Percentiles rank a stretch among this genome's conserved stretches.
Conservation (phyloP, 2,888 invertebrate genomes). For the Unio pictorum region DNA sequence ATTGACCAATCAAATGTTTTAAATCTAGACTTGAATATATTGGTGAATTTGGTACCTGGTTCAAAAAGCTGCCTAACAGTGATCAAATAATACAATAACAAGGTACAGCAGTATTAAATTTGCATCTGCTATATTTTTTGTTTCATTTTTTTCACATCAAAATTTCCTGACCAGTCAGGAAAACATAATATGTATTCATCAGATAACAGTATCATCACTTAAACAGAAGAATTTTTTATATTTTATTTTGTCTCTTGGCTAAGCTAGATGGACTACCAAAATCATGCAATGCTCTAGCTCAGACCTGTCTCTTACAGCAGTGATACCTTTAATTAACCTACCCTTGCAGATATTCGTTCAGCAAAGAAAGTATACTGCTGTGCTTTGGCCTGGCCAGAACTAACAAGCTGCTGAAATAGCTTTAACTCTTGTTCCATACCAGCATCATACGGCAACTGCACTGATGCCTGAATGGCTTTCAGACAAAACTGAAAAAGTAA, state of each 20-base stretch:
- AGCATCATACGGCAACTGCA: constrained; percentile 48
- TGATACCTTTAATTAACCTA: constrained; percentile 19
- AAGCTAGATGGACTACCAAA: too few species aligned
- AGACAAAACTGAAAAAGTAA: constrained; percentile 55
- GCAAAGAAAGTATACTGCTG: constrained; percentile 68
- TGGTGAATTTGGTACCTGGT: too few species aligned
- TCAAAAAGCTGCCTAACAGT: too few species aligned
- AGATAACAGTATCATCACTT: neutral
- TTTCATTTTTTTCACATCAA: too few species aligned
- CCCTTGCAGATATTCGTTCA: constrained; percentile 59
- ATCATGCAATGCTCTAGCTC: too few species aligned
- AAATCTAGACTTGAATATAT: too few species aligned
- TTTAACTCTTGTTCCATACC: constrained; percentile 51
- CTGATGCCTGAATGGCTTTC: constrained; percentile 55
- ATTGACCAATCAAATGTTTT: too few species aligned
- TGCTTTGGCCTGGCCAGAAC: constrained; percentile 60
- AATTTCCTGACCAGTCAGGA: too few species aligned
- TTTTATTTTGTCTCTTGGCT: neutral
- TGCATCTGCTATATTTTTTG: too few species aligned
- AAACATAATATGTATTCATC: too few species aligned
- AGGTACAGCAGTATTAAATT: too few species aligned
- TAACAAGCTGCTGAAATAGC: constrained; percentile 42
- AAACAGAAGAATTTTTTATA: neutral
- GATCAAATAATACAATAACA: too few species aligned
- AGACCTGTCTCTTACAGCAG: neutral